Percentiles rank a stretch among this genome's conserved stretches.
phyloP scores from a whole-genome alignment of 1,140 invertebrate genomes.

The Diorhabda elongata region DNA sequence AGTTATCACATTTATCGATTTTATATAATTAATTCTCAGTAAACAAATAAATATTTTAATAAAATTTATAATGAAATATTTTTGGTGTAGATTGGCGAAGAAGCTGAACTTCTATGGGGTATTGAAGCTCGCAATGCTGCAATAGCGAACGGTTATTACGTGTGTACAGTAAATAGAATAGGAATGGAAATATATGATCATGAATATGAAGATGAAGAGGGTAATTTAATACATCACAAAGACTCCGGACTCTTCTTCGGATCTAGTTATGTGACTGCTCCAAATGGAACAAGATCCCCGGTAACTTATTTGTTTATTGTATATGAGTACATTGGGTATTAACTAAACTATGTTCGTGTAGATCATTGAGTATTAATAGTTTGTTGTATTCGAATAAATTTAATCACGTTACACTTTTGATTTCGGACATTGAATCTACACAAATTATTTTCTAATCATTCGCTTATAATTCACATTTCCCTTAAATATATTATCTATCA shows the following conservation, averaged over 20 bases:
- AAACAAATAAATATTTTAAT: too few relatives aligned
- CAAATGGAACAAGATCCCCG: constrained; percentile 88
- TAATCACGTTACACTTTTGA: too few relatives aligned
- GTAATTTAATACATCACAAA: constrained; percentile 85
- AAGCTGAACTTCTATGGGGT: constrained; percentile 93
- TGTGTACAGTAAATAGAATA: constrained; percentile 94
- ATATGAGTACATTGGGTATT: too few relatives aligned
- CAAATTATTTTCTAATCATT: too few relatives aligned
- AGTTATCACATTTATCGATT: neutral
- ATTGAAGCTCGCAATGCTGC: constrained; percentile 96
- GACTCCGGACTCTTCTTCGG: constrained; percentile 98
- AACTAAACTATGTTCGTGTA: too few relatives aligned
- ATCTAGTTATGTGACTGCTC: constrained; percentile 89
- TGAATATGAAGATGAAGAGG: constrained; percentile 94
- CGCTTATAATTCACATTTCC: too few relatives aligned
- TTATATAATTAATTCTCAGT: too few relatives aligned
- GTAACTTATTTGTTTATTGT: constrained; percentile 48
- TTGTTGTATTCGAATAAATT: too few relatives aligned
- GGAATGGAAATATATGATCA: constrained; percentile 87
- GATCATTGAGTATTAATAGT: too few relatives aligned
- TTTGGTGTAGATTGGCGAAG: constrained; percentile 49
- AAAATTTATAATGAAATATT: too few relatives aligned
- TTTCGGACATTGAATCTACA: too few relatives aligned
- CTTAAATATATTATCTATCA: too few relatives aligned
- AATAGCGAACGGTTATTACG: constrained; percentile 92